Evolutionary conservation across 2,888 invertebrate species (phyloP), one percentile per base, ranked within the genome.

Genomic region (Drosophila mimetica): DNA sequence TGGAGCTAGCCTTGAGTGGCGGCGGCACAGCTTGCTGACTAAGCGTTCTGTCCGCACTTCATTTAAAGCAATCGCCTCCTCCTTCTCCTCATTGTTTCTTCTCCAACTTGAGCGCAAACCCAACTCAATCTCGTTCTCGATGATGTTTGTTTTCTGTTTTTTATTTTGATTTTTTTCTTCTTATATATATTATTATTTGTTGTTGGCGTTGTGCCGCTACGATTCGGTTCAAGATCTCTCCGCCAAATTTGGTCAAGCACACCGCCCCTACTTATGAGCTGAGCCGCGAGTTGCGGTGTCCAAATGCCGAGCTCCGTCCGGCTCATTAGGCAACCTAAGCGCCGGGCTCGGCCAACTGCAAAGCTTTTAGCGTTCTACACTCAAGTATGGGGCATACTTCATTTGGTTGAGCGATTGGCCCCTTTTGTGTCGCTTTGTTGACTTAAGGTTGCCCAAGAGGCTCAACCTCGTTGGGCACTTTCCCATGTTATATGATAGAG

Each of bases 231-330:
- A 72, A 72, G 73, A 54, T 65, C 73, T 59, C 73, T 71, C 61
- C 41, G 53, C 84, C 84, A 67, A 82, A 81, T 86, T 77, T 82
- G 82, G 82, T 84, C 84, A 86, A 80, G 81, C 86, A 76, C 53
- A 74, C 72, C 82, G 81, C 81, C 86, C 79, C 86, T 86, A 81
- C 81, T 81, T 81, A 71, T 73, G 60, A 51, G 57, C 55, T 22
- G 11, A 52, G 48, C 57, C 39, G 16, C 20, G n/a, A 53, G 41
- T 44, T 51, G 48, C 41, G 37, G 50, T 50, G 50, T 50, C 50
- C 57, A 50, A 57, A 52, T 41, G 39, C 41, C 36, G 25, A 58
- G 44, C 53, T 51, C 20, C 64, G 66, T 54, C 60, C 39, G 54
- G 46, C 72, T 82, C 79, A 79, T 83, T 82, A 76, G 73, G 78